These are phyloP conservation scores for Neogobius melanostomus DNA, from an alignment of 2,113 vertebrate species.

Conservation along the genomic window DNA sequence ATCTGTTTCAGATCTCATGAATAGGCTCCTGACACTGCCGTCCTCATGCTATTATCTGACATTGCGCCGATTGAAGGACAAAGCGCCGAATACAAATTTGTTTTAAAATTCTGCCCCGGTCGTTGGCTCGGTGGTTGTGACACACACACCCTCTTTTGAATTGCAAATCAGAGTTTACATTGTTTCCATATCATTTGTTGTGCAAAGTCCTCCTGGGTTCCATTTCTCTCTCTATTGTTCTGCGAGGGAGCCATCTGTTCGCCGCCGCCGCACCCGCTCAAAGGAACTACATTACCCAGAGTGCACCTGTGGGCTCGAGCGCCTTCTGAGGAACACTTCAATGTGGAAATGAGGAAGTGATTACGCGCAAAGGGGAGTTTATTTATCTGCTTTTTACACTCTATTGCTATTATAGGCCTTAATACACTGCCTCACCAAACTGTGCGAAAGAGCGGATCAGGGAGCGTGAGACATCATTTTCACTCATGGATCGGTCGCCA, in stretches of 20 bases:
- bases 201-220: slow-evolving; percentile 7
- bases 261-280: not conserved
- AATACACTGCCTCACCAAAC: no score
- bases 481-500: no score
- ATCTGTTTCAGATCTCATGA: not conserved
- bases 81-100: not conserved
- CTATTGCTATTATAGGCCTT: no score
- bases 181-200: slow-evolving; percentile 10
- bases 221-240: not conserved
- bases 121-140: not conserved
- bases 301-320: not conserved
- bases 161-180: slow-evolving; percentile 1
- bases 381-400: not conserved
- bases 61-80: not conserved
- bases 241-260: not conserved
- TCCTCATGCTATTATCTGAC: not conserved
- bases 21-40: not conserved
- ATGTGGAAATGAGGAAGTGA: not conserved
- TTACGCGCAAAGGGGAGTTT: not conserved
- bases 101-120: not conserved
- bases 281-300: slow-evolving; percentile 2
- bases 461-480: no score
- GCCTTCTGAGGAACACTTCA: not conserved
- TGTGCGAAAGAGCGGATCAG: no score
- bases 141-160: not conserved